phyloP scores from a whole-genome alignment of 2,797 vertebrate genomes.

The Betta splendens region DNA sequence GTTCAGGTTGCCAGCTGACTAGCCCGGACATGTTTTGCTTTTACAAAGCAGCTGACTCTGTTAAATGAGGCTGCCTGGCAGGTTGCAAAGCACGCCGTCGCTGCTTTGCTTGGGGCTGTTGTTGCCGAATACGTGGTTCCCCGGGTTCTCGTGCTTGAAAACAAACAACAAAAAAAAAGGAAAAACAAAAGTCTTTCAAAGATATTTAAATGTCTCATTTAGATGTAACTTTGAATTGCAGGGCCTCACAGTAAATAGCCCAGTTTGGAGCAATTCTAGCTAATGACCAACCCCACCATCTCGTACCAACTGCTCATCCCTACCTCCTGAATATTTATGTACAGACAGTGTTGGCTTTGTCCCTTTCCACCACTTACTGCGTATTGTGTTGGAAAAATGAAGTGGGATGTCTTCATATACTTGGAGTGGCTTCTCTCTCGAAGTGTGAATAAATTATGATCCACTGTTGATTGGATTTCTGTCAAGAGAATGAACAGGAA shows the following conservation, averaged over 20 bases:
- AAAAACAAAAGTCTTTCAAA: no score
- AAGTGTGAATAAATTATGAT: constrained; percentile 70
- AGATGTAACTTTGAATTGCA: no score
- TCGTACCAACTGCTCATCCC: no score
- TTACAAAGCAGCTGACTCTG: constrained; percentile 15
- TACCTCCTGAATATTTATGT: no score
- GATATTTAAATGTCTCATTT: no score
- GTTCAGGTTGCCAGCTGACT: background rate
- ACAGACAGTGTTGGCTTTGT: no score
- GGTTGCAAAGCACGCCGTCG: constrained; percentile 21
- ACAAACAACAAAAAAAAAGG: background rate
- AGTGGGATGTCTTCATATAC: constrained; percentile 69
- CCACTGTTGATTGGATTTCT: constrained; percentile 69
- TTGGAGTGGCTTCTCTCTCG: constrained; percentile 56
- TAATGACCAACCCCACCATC: no score
- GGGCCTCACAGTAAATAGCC: no score
- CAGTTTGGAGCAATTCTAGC: no score
- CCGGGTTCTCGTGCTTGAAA: background rate
- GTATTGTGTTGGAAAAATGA: constrained; percentile 55
- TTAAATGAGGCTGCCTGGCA: constrained; percentile 22
- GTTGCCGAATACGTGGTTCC: constrained; percentile 11
- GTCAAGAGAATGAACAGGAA: constrained; percentile 68
- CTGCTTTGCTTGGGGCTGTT: constrained; percentile 22
- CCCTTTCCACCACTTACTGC: no score
- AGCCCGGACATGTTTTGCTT: background rate